phyloP scores from a whole-genome alignment of 2,113 vertebrate genomes.

The Melanocharis versteri region DNA sequence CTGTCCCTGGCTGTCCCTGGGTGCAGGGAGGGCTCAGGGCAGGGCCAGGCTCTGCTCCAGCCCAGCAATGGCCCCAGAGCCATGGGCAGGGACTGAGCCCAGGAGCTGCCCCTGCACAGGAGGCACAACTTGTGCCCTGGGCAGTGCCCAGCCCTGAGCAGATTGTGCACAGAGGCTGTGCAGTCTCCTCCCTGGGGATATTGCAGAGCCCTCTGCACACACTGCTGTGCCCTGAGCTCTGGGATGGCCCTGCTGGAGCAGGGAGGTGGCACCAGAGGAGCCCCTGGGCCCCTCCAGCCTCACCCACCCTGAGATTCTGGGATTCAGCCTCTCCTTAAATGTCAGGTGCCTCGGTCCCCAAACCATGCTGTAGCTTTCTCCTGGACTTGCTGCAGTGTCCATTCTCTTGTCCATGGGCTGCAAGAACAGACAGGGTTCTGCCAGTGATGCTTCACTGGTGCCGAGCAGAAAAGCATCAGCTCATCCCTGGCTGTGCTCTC shows the following conservation, averaged over 20 bases:
- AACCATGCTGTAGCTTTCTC: background rate
- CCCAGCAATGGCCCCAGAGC: background rate
- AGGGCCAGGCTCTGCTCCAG: background rate
- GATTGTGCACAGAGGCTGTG: background rate
- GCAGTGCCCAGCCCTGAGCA: background rate
- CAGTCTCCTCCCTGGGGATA: background rate
- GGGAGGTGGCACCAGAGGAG: background rate
- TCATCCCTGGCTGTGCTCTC: background rate
- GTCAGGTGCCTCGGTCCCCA: background rate
- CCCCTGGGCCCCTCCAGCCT: background rate
- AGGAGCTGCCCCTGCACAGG: background rate
- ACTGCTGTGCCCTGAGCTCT: background rate
- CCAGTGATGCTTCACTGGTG: background rate
- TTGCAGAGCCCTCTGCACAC: background rate
- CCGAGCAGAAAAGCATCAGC: fast-evolving
- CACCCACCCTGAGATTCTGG: fast-evolving
- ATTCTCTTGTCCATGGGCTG: background rate
- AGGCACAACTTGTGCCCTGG: background rate
- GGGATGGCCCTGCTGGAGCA: background rate
- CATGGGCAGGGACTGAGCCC: background rate
- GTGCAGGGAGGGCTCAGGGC: background rate
- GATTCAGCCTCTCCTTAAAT: background rate
- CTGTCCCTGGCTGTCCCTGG: background rate
- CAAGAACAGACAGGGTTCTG: background rate
- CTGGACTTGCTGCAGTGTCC: background rate